Conservation (phyloP, 2,113 vertebrate genomes). For the Potamarius usumacintae region DNA sequence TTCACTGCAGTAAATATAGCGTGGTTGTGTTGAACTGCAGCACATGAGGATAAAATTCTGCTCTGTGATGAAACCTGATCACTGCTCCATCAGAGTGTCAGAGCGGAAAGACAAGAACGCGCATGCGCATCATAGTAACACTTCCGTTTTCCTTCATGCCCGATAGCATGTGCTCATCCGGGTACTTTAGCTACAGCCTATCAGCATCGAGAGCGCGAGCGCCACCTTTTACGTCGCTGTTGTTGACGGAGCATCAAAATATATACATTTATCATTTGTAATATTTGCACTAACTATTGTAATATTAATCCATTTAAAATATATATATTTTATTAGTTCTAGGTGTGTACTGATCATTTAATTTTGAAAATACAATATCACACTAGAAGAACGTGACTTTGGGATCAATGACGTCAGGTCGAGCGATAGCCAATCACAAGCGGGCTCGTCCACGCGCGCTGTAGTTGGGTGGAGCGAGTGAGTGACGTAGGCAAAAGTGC, state of each 20-base stretch:
- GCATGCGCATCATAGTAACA: constrained; percentile 5
- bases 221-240: background rate
- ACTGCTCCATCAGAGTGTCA: too few species aligned
- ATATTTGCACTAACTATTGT: background rate
- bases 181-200: constrained; percentile 60
- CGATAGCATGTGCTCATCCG: constrained; percentile 67
- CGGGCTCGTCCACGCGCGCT: background rate
- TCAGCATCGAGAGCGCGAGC: background rate
- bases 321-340: background rate
- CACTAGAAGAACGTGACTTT: constrained; percentile 74
- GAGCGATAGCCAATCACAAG: constrained; percentile 54
- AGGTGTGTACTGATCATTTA: background rate
- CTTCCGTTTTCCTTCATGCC: constrained; percentile 53
- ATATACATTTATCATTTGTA: background rate
- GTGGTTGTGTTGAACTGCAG: background rate
- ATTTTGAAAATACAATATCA: constrained; percentile 48
- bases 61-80: background rate
- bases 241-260: background rate
- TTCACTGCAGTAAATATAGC: background rate
- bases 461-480: constrained; percentile 50
- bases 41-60: background rate
- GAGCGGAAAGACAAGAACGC: background rate
- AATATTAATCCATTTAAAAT: background rate
- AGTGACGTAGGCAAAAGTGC: background rate
- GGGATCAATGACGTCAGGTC: constrained; percentile 34